Conservation (phyloP, 2,888 invertebrate genomes). For the Pyrocoelia pectoralis region DNA sequence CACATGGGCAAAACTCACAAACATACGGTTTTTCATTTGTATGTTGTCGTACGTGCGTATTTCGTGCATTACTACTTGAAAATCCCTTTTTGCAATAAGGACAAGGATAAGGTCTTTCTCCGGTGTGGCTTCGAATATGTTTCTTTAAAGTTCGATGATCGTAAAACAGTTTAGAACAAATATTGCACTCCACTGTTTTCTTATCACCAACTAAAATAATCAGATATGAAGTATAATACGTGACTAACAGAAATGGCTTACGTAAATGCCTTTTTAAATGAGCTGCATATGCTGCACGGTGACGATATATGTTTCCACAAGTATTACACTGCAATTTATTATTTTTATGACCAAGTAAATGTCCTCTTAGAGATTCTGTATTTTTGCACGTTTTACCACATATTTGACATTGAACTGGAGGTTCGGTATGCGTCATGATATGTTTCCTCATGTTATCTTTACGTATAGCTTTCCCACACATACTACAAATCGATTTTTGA, state of each 20-base stretch:
- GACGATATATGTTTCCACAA: slow-evolving; percentile 49
- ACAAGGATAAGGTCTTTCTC: slow-evolving; percentile 28
- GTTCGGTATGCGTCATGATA: slow-evolving; percentile 48
- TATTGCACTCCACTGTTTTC: slow-evolving; percentile 17
- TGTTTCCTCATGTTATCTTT: slow-evolving; percentile 49
- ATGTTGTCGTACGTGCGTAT: slow-evolving; percentile 29
- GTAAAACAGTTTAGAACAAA: slow-evolving; percentile 24
- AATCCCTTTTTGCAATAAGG: slow-evolving; percentile 30
- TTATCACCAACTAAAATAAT: slow-evolving; percentile 1
- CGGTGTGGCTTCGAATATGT: slow-evolving; percentile 31
- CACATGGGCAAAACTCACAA: slow-evolving; percentile 26
- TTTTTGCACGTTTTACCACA: slow-evolving; percentile 28
- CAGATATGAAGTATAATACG: background rate
- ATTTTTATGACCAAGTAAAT: slow-evolving; percentile 47
- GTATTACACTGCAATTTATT: slow-evolving; percentile 47
- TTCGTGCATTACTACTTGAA: slow-evolving; percentile 25
- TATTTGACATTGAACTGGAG: slow-evolving; percentile 45
- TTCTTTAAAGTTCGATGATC: slow-evolving; percentile 17
- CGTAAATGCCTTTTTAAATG: slow-evolving; percentile 28
- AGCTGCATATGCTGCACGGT: slow-evolving; percentile 37
- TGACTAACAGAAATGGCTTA: slow-evolving; percentile 14
- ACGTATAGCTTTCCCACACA: slow-evolving; percentile 50
- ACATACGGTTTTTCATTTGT: slow-evolving; percentile 33
- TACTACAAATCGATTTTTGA: slow-evolving; percentile 44
- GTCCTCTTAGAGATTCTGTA: slow-evolving; percentile 49